phyloP scores from a whole-genome alignment of 2,113 vertebrate species.

The Cebus imitator region DNA sequence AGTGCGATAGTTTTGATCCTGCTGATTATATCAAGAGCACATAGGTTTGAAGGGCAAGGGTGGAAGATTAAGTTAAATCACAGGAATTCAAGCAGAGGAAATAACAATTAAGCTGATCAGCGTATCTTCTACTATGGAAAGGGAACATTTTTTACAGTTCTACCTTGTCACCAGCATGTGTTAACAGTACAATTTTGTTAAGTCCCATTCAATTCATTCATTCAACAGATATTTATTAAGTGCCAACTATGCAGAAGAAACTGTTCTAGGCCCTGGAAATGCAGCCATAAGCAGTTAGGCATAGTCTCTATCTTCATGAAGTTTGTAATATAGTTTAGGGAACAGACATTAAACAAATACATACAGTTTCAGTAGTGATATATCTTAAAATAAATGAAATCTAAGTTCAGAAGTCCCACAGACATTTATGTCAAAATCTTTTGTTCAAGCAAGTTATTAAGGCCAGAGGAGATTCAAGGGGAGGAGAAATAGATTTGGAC shows the following conservation, averaged over 20 bases:
- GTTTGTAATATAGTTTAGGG: neutral
- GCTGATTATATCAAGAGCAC: slow-evolving; percentile 63
- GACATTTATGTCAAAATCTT: neutral
- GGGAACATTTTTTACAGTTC: slow-evolving; percentile 19
- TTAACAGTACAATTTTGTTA: slow-evolving; percentile 12
- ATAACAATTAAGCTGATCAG: slow-evolving; percentile 54
- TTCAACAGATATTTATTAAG: slow-evolving; percentile 43
- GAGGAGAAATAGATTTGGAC: neutral
- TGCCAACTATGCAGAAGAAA: neutral
- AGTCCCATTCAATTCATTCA: slow-evolving; percentile 31
- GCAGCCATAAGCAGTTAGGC: neutral
- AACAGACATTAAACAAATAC: slow-evolving; percentile 10
- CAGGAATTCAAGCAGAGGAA: slow-evolving; percentile 59
- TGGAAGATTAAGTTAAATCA: slow-evolving; percentile 67
- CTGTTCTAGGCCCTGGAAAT: neutral
- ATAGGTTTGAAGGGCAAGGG: slow-evolving; percentile 64
- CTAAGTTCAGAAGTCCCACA: neutral
- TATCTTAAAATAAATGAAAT: neutral
- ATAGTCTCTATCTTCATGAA: slow-evolving; percentile 18
- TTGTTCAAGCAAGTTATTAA: neutral
- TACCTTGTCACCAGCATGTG: neutral
- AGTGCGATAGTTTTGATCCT: slow-evolving; percentile 51
- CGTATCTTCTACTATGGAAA: neutral
- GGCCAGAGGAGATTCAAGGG: neutral
- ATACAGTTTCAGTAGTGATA: neutral